These are phyloP conservation scores for Philopedon plagiatum DNA, from an alignment of 2,888 invertebrate genomes.

Conservation along the genomic window DNA sequence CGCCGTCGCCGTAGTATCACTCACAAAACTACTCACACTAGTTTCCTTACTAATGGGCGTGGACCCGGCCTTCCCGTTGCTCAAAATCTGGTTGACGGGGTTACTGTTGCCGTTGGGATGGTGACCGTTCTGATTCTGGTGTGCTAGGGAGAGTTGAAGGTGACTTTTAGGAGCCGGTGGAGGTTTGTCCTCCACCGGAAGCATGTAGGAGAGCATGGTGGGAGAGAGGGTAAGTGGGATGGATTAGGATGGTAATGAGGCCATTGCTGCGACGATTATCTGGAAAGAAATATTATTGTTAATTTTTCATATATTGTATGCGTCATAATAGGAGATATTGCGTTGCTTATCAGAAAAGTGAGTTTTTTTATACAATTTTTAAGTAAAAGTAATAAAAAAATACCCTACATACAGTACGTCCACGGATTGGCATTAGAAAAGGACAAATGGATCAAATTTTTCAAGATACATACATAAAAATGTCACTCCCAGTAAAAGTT, in stretches of 20 bases:
- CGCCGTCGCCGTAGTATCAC: slow-evolving; percentile 76
- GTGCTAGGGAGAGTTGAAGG: slow-evolving; percentile 69
- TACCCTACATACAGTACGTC: too few species aligned
- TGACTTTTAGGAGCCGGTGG: slow-evolving; percentile 72
- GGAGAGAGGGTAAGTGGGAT: neutral
- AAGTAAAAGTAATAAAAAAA: too few species aligned
- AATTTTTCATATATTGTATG: neutral
- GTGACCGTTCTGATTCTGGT: slow-evolving; percentile 42
- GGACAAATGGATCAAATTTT: too few species aligned
- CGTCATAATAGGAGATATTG: too few species aligned
- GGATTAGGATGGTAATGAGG: neutral
- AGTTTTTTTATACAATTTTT: too few species aligned
- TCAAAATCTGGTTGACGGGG: slow-evolving; percentile 49
- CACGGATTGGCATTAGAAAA: too few species aligned
- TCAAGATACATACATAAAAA: too few species aligned
- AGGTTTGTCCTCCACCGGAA: slow-evolving; percentile 84
- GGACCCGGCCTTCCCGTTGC: slow-evolving; percentile 62
- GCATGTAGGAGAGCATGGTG: slow-evolving; percentile 83
- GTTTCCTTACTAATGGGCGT: slow-evolving; percentile 75
- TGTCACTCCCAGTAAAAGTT: too few species aligned
- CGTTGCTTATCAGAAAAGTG: too few species aligned
- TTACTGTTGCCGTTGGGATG: slow-evolving; percentile 14
- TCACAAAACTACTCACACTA: slow-evolving; percentile 80
- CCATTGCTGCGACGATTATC: neutral
- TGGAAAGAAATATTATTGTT: slow-evolving; percentile 12